Evolutionary conservation across 1,140 invertebrate species (phyloP).

Genomic region (Sycobia sp.): DNA sequence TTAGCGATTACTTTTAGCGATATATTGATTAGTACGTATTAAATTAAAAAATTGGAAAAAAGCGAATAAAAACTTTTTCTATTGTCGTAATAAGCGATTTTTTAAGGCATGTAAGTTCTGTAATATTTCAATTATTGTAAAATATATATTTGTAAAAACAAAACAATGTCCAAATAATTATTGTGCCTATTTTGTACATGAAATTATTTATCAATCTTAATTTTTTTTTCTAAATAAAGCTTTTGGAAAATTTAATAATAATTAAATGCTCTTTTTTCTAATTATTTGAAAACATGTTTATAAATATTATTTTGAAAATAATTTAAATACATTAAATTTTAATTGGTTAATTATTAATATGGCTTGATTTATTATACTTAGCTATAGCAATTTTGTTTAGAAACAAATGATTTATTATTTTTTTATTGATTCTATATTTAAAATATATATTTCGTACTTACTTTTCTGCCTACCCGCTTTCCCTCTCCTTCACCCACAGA

Average conservation of each 20-base stretch:
- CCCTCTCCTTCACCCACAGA: too few relatives aligned
- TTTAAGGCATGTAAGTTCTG: slow-evolving; percentile 13
- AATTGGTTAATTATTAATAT: too few relatives aligned
- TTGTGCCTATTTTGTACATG: neutral
- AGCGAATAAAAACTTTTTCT: slow-evolving; percentile 1
- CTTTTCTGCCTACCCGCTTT: too few relatives aligned
- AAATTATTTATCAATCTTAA: neutral
- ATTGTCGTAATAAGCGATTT: slow-evolving; percentile 3
- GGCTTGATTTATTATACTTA: too few relatives aligned
- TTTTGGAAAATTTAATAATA: neutral
- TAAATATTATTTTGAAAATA: neutral
- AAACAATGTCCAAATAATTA: neutral
- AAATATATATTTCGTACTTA: too few relatives aligned
- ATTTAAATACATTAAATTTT: too few relatives aligned
- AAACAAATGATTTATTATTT: too few relatives aligned
- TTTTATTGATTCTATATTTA: too few relatives aligned
- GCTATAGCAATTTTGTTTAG: too few relatives aligned
- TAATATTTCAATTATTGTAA: slow-evolving; percentile 21
- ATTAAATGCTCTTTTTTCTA: neutral
- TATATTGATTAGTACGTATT: neutral
- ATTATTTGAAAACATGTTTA: neutral
- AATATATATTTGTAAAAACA: slow-evolving; percentile 25
- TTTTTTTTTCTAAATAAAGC: neutral
- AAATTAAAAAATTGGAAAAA: neutral
- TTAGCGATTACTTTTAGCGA: neutral